A percentile compares a stretch with the other conserved stretches of the same genome.
phyloP scores from a whole-genome alignment of 1,140 invertebrate genomes.

The Notospermus geniculatus region DNA sequence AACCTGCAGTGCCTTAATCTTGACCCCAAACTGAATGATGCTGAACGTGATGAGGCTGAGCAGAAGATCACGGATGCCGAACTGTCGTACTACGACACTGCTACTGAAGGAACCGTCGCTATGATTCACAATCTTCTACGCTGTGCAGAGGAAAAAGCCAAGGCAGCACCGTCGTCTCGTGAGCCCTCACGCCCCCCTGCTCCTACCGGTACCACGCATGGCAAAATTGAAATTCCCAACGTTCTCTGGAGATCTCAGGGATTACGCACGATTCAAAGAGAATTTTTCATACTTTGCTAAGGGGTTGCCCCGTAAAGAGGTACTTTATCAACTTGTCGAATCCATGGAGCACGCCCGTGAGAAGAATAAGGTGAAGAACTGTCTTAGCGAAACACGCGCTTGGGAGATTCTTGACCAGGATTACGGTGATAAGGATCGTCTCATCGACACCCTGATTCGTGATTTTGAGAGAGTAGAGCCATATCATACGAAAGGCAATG shows the following conservation, averaged over 20 bases:
- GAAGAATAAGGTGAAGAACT: background rate
- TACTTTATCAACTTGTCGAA: constrained; percentile 1
- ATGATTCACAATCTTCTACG: no score
- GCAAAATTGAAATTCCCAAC: constrained; percentile 3
- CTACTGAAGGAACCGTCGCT: no score
- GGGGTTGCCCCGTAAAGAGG: background rate
- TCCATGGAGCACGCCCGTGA: background rate
- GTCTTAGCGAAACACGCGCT: background rate
- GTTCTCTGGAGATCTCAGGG: background rate
- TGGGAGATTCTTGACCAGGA: background rate
- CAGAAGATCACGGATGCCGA: no score
- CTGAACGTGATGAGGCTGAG: no score
- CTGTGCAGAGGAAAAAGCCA: no score
- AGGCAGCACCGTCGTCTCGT: no score
- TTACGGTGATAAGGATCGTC: background rate
- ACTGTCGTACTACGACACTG: no score
- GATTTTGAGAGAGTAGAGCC: background rate
- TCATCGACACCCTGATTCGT: background rate
- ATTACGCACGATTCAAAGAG: background rate
- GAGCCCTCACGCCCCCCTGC: background rate
- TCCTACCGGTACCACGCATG: background rate
- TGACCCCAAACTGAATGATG: no score
- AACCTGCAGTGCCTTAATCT: no score
- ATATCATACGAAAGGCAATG: background rate
- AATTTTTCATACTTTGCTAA: background rate